phyloP scores from a whole-genome alignment of 2,797 vertebrate species.

The Poeciliopsis infans region DNA sequence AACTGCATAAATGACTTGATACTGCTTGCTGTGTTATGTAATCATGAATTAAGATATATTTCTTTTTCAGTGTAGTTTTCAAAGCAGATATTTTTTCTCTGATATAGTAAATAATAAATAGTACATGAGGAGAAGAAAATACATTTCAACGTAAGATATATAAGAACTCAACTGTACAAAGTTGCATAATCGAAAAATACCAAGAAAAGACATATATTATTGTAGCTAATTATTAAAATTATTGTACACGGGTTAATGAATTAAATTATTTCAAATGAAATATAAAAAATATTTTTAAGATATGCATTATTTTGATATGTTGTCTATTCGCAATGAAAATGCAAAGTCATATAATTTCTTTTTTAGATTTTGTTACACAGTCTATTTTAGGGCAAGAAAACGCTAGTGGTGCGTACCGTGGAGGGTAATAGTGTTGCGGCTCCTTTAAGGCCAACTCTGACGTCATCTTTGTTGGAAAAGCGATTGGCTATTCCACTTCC shows the following conservation, averaged over 20 bases:
- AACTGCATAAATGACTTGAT: not conserved
- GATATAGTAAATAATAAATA: not conserved
- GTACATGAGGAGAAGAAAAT: not conserved
- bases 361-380: not conserved
- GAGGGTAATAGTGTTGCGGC: not conserved
- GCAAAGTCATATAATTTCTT: too few relatives aligned
- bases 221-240: too few relatives aligned
- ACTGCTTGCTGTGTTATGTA: not conserved
- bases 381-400: not conserved
- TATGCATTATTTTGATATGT: not conserved
- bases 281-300: not conserved
- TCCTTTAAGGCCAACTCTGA: conserved; percentile 45
- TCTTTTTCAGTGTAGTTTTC: not conserved
- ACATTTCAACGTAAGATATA: not conserved
- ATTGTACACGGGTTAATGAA: not conserved
- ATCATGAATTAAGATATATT: not conserved
- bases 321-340: not conserved
- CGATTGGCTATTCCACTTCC: conserved; percentile 57
- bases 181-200: not conserved
- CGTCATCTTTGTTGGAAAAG: conserved; percentile 6
- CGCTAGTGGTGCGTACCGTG: not conserved
- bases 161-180: not conserved
- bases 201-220: not conserved
- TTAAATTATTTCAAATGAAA: not conserved
- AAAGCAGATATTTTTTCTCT: not conserved